Evolutionary conservation across 1,140 invertebrate species (phyloP), one percentile per base, ranked within the genome.

Genomic region (Drosophila dunni): DNA sequence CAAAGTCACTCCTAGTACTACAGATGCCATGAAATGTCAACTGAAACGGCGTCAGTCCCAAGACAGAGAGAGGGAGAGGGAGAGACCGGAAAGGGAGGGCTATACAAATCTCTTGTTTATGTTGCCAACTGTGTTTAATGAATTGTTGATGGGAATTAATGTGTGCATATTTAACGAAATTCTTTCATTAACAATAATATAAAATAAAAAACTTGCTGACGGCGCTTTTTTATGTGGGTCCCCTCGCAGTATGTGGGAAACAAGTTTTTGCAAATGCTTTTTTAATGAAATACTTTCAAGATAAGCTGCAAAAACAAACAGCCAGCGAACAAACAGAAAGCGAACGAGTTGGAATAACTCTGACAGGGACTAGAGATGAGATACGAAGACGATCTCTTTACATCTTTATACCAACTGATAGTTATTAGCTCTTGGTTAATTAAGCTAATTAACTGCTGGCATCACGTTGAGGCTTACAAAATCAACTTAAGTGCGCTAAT

Each of bases 111-210:
- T 69, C 15, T 53, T 44, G 46, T 53, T 81, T 45, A 42, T 78
- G 53, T 72, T 48, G 61, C n/a, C 63, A 58, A 71, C 69, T 81
- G 68, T 79, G 73, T 82, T 82, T 77, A 83, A 88, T 86, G 83
- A 86, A 88, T 86, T 86, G 83, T 58, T 88, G 76, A 86, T 83
- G 79, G 76, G 76, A 83, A 88, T 86, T 86, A 88, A 86, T 88
- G 83, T 86, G 83, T 54, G 83, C 83, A 88, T 86, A 86, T 83
- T 83, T 77, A 86, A 74, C 78, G 58, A 88, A 86, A 86, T 86
- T 86, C 84, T 88, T 86, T 86, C 84, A 86, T 86, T 86, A 86
- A 86, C 78, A 73, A 81, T 73, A 53, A 58, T 36, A 50, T 45
- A 78, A 71, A 51, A 61, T 50, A 74, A 74, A 70, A 75, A 58